Base-by-base conservation (phyloP, 2,888 invertebrate species). In the Aquatica leii region DNA sequence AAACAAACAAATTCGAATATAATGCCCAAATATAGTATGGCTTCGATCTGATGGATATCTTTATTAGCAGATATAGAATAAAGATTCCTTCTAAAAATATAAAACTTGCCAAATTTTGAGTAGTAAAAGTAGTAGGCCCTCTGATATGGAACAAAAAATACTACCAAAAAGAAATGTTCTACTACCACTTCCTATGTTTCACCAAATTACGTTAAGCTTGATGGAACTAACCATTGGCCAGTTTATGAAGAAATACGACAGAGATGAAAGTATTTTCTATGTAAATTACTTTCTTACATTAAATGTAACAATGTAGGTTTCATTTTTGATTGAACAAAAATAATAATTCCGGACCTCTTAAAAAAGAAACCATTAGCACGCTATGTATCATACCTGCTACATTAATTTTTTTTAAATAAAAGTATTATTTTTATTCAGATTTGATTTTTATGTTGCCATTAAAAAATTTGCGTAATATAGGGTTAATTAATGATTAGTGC, bases 31-130 rank as follows among this genome's bases (percentile, higher is more conserved):
- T 14, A 20, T 65, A 11, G 52, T 64, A 11, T 11, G 37, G 37
- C 37, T 3, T 37, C 2, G 37, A 37, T 11, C 9, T 37, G 9
- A 37, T 12, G 37, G 37, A 37, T 11, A 37, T 2, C 37, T 11
- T 50, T 2, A 52, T 65, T 52, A 55, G 60, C 14, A 21, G 59
- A 1, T 55, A 67, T 20, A 67, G 58, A 54, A 67, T 67, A 37
- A 40, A 21, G 20, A 43, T 63, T 18, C 20, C 51, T 34, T 50
- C 43, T 14, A 40, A 52, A 4, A 63, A 63, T 12, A 40, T 58
- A 40, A 67, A 71, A 72, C 54, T 73, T 49, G 21, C 68, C 59
- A 67, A 71, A 65, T 31, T 71, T 69, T 3, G 70, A 37, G 21
- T 31, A 20, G 49, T 43, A 43, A 41, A 18, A 41, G 24, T 41